Conservation (phyloP, 1,140 invertebrate genomes). For the Drosophila ananassae region DNA sequence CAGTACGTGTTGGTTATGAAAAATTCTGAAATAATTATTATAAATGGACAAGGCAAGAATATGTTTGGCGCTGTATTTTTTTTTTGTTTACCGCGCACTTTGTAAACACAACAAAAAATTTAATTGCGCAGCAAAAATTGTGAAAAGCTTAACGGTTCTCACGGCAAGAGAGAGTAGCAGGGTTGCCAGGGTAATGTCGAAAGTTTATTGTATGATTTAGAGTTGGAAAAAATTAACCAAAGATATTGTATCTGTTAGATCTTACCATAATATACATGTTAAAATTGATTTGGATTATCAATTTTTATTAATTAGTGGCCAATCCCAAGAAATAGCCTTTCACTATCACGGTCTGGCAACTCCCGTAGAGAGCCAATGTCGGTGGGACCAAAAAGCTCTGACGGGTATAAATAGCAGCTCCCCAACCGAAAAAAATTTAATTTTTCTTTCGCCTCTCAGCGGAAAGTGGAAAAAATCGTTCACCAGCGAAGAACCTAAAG, state of each 20-base stretch:
- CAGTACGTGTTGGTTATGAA: constrained; percentile 51
- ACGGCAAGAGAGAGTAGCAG: constrained; percentile 1
- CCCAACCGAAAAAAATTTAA: constrained; percentile 36
- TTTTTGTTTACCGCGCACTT: constrained; percentile 77
- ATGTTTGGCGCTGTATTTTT: constrained; percentile 65
- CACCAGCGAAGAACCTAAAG: constrained; percentile 2
- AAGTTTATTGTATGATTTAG: background rate
- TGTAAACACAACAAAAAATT: constrained; percentile 76
- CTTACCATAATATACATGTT: background rate
- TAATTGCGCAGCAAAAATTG: constrained; percentile 75
- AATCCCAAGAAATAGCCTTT: background rate
- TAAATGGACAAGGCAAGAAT: constrained; percentile 55
- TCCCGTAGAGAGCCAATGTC: constrained; percentile 13
- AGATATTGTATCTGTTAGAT: background rate
- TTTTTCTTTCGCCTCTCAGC: constrained; percentile 32
- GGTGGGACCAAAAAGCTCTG: constrained; percentile 32
- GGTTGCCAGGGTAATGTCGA: background rate
- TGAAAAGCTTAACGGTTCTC: constrained; percentile 5
- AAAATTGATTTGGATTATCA: background rate
- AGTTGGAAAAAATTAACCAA: background rate
- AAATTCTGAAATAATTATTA: constrained; percentile 64
- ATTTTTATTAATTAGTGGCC: background rate
- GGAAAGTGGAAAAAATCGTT: constrained; percentile 18
- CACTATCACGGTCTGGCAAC: constrained; percentile 16
- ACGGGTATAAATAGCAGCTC: constrained; percentile 44